Evolutionary conservation across 2,797 vertebrate genomes (phyloP).

Genomic region (Coluber constrictor): DNA sequence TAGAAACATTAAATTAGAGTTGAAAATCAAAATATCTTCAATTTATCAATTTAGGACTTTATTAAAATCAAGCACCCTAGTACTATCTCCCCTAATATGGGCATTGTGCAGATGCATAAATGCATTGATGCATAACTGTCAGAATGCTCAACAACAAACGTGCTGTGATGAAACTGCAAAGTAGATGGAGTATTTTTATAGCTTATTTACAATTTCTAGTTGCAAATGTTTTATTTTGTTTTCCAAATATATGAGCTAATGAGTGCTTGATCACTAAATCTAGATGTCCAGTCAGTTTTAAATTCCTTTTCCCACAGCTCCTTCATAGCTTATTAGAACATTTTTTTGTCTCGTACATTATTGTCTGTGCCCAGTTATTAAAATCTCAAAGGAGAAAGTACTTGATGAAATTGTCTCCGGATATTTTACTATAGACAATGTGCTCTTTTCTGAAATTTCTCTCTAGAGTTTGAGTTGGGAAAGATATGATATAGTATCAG

Average conservation of each 20-base stretch:
- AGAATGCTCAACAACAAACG: neutral
- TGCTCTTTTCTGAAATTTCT: neutral
- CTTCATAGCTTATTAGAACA: slow-evolving; percentile 41
- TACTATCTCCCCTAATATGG: neutral
- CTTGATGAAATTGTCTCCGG: slow-evolving; percentile 36
- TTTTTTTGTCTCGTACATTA: slow-evolving; percentile 52
- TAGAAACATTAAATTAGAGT: neutral
- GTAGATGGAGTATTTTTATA: neutral
- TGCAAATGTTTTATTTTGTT: neutral
- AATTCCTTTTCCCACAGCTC: neutral
- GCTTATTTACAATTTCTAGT: neutral
- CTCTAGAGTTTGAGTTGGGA: slow-evolving; percentile 16
- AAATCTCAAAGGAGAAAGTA: slow-evolving; percentile 60
- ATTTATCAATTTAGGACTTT: neutral
- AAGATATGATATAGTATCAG: slow-evolving; percentile 9
- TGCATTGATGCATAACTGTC: neutral
- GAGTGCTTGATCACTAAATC: neutral
- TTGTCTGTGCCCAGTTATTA: slow-evolving; percentile 57
- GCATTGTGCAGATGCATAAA: neutral
- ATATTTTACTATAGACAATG: slow-evolving; percentile 44
- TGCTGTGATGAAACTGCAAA: neutral
- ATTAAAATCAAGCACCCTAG: neutral
- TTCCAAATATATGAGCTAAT: neutral
- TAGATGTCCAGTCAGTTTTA: neutral
- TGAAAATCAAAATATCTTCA: neutral